A percentile compares a stretch with the other conserved stretches of the same genome.
These are phyloP conservation scores for Lates japonicus DNA, from an alignment of 2,797 vertebrate species.

Conservation along the genomic window DNA sequence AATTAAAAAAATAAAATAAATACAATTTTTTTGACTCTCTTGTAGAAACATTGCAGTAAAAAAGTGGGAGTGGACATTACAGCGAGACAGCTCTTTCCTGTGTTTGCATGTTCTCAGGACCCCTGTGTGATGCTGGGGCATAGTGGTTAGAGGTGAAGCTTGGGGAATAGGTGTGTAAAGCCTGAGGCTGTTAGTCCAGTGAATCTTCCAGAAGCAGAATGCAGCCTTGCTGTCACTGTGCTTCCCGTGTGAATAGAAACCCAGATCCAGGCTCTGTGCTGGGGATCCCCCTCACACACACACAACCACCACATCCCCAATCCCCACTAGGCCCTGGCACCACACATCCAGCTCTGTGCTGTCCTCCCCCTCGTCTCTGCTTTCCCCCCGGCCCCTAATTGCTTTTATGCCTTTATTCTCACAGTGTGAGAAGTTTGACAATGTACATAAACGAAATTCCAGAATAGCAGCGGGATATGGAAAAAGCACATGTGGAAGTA, in stretches of 20 bases:
- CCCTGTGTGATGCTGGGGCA: conserved; percentile 38
- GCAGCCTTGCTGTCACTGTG: conserved; percentile 21
- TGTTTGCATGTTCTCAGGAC: conserved; percentile 74
- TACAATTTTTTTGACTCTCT: background rate
- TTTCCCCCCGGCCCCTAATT: conserved; percentile 74
- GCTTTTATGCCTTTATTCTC: conserved; percentile 84
- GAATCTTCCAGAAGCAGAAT: conserved; percentile 53
- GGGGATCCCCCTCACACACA: conserved; percentile 52
- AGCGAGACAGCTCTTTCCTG: conserved; percentile 25
- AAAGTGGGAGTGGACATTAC: background rate
- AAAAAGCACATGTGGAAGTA: conserved; percentile 87
- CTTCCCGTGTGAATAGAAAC: conserved; percentile 77
- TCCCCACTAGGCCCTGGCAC: conserved; percentile 53
- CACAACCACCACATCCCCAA: conserved; percentile 44
- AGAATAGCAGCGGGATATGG: conserved; percentile 82
- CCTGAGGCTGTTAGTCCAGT: conserved; percentile 40
- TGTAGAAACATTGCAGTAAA: background rate
- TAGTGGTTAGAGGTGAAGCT: conserved; percentile 30
- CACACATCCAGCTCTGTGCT: conserved; percentile 32
- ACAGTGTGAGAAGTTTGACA: conserved; percentile 85
- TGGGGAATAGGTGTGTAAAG: conserved; percentile 26
- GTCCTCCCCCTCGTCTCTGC: conserved; percentile 47
- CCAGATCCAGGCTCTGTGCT: conserved; percentile 43
- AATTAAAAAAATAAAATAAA: background rate
- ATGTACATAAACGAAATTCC: conserved; percentile 86